Evolutionary conservation across 2,113 vertebrate species (phyloP).

Genomic region (Paratilapia polleni): DNA sequence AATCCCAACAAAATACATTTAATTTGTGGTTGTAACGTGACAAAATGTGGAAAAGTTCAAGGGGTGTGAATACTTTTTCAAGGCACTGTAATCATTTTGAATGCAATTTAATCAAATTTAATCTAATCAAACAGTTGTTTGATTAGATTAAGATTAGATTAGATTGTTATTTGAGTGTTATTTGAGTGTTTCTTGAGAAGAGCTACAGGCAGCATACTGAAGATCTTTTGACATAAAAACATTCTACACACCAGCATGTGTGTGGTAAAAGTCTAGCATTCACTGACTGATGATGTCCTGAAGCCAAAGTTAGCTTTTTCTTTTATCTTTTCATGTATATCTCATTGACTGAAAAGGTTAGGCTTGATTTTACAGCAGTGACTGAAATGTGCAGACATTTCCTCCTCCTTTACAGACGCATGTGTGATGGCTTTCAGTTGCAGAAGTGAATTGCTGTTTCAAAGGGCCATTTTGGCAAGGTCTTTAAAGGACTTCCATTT

Average conservation of each 20-base stretch:
- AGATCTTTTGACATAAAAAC: background rate
- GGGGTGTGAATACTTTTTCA: no score
- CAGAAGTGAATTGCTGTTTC: constrained; percentile 28
- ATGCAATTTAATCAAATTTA: background rate
- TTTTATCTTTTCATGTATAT: background rate
- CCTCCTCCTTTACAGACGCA: background rate
- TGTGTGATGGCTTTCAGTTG: constrained; percentile 15
- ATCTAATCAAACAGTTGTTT: constrained; percentile 31
- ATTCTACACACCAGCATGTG: background rate
- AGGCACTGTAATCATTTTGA: constrained; percentile 33
- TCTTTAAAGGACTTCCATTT: constrained; percentile 43
- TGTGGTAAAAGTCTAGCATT: background rate
- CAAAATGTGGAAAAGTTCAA: no score
- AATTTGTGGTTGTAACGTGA: no score
- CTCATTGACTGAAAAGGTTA: background rate
- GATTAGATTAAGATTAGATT: no score
- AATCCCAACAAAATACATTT: no score
- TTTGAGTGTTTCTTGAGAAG: background rate
- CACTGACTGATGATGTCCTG: background rate
- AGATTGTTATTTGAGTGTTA: no score
- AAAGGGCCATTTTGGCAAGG: constrained; percentile 29
- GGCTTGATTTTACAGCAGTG: background rate
- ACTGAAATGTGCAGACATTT: constrained; percentile 7
- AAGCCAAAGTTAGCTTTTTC: background rate
- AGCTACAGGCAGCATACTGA: background rate